phyloP scores from a whole-genome alignment of 2,888 invertebrate species.

The Bellardia bayeri region DNA sequence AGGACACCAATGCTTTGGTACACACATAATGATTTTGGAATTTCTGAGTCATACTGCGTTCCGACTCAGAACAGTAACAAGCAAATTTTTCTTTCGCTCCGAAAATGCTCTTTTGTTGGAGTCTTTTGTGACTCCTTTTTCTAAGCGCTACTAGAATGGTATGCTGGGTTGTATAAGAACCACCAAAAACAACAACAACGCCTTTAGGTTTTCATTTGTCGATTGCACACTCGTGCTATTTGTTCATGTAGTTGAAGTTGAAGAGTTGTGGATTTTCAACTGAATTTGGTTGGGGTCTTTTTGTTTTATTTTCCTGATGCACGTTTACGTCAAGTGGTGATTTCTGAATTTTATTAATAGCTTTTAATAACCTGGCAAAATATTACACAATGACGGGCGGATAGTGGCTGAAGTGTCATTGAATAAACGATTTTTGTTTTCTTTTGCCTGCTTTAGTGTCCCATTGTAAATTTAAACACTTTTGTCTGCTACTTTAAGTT shows the following conservation, averaged over 20 bases:
- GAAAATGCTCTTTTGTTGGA: too few species aligned
- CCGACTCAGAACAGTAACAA: too few species aligned
- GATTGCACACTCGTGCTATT: conserved; percentile 13
- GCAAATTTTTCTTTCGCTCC: too few species aligned
- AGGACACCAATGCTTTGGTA: too few species aligned
- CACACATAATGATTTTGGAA: too few species aligned
- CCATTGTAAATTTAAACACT: conserved; percentile 1
- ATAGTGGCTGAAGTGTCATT: conserved; percentile 34
- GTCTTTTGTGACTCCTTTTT: too few species aligned
- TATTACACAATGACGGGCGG: conserved; percentile 22
- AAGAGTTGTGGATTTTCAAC: conserved; percentile 39
- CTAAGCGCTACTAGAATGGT: too few species aligned
- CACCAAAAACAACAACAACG: background rate
- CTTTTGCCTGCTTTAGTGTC: background rate
- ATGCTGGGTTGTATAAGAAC: background rate
- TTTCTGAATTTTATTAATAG: conserved; percentile 62
- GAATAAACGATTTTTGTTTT: background rate
- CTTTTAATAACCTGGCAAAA: conserved; percentile 56
- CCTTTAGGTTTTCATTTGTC: conserved; percentile 14
- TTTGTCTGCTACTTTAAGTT: background rate
- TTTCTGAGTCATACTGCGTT: too few species aligned
- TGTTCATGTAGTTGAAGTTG: conserved; percentile 4
- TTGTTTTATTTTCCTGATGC: conserved; percentile 25
- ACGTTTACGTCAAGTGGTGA: conserved; percentile 62
- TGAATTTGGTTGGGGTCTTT: conserved; percentile 2